Conservation (phyloP, 35 echinoderm and acorn worm genomes). For the Amphiura filiformis region DNA sequence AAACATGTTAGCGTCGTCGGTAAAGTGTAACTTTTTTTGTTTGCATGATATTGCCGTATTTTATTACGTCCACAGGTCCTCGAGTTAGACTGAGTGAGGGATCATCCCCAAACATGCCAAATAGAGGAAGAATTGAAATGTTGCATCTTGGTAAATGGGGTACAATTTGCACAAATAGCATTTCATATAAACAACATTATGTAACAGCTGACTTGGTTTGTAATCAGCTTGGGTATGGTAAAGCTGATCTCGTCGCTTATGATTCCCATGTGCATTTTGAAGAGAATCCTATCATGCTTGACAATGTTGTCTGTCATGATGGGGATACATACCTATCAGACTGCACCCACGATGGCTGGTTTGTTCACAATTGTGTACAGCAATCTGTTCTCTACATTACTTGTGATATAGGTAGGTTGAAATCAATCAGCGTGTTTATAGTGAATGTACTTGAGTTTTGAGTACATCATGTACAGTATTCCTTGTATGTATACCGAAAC, state of each 20-base stretch:
- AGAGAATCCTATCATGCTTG: background rate
- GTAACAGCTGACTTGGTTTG: background rate
- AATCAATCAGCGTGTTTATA: too few species aligned
- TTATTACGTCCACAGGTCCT: too few species aligned
- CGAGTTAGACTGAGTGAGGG: background rate
- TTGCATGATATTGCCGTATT: too few species aligned
- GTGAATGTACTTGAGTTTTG: too few species aligned
- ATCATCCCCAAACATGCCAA: background rate
- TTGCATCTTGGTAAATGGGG: background rate
- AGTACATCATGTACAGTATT: too few species aligned
- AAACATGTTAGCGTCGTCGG: too few species aligned
- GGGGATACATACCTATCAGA: background rate
- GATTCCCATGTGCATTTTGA: too few species aligned
- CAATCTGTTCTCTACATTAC: too few species aligned
- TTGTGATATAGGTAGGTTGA: too few species aligned
- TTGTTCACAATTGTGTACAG: slow-evolving; percentile 37
- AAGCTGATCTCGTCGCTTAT: background rate
- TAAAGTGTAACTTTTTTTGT: too few species aligned
- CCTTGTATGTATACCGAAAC: too few species aligned
- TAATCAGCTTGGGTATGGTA: background rate
- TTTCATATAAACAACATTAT: too few species aligned
- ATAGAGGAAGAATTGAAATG: background rate
- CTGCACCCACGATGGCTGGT: slow-evolving; percentile 22
- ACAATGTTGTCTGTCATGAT: slow-evolving; percentile 21
- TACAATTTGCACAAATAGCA: background rate